These are phyloP conservation scores for Pogona vitticeps DNA, from an alignment of 2,113 vertebrate species.

Conservation along the genomic window DNA sequence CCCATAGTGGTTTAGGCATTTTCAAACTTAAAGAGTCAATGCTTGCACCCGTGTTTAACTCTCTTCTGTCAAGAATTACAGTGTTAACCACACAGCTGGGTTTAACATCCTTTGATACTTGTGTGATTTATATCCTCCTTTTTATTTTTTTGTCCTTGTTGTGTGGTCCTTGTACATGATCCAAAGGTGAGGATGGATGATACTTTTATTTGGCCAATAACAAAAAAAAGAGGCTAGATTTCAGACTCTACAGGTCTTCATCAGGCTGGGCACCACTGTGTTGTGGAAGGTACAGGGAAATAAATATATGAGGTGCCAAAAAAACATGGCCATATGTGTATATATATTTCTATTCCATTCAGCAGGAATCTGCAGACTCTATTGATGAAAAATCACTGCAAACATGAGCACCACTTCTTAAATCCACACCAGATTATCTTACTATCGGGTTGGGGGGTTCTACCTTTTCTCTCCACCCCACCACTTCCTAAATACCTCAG, in stretches of 20 bases:
- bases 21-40: neutral
- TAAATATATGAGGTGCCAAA: no score
- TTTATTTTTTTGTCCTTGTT: neutral
- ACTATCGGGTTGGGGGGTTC: constrained; percentile 16
- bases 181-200: no score
- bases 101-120: neutral
- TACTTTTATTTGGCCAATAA: no score
- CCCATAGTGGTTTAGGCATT: neutral
- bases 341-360: constrained; percentile 12
- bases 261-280: no score
- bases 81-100: neutral
- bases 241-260: no score
- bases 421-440: constrained; percentile 16
- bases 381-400: constrained; percentile 30
- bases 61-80: neutral
- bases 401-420: constrained; percentile 1
- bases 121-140: no score
- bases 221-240: no score
- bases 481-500: constrained; percentile 38
- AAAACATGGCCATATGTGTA: no score
- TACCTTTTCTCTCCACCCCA: neutral
- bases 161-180: no score
- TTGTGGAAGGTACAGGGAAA: no score
- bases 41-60: no score
- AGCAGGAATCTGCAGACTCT: constrained; percentile 4